These are phyloP conservation scores for Cynocephalus volans DNA, from an alignment of 2,113 vertebrate genomes.

Conservation along the genomic window DNA sequence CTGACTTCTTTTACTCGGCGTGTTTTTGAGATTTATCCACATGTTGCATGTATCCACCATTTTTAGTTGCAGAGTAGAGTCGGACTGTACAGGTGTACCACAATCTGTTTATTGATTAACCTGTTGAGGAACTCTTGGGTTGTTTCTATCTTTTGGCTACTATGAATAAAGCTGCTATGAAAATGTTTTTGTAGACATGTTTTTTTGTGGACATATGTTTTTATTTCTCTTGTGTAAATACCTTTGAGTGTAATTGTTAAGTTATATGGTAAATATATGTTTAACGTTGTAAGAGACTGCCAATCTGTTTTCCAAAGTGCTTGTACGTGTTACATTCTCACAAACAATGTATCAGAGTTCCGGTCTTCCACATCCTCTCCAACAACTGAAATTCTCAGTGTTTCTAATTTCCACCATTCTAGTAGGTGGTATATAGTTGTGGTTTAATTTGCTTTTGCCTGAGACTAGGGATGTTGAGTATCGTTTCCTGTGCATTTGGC, in stretches of 20 bases:
- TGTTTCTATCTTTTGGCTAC: not conserved
- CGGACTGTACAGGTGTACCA: not conserved
- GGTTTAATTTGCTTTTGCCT: not conserved
- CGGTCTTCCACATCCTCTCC: not conserved
- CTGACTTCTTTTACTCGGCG: not conserved
- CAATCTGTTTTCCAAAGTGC: not conserved
- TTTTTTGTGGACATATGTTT: not conserved
- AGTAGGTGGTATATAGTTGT: not conserved
- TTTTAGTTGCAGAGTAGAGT: not conserved
- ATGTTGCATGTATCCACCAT: not conserved
- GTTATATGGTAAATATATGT: not conserved
- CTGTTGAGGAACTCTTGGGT: not conserved
- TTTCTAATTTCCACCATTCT: not conserved
- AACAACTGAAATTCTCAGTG: not conserved
- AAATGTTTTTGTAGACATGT: not conserved
- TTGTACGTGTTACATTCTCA: not conserved
- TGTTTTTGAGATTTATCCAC: not conserved
- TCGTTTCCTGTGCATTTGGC: not conserved
- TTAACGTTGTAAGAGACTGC: slow-evolving; percentile 24
- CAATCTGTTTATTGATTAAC: not conserved
- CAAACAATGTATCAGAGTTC: not conserved
- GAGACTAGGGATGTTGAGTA: not conserved
- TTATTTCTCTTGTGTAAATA: not conserved
- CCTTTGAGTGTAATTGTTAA: not conserved
- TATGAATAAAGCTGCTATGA: slow-evolving; percentile 6